Conservation (phyloP, 2,113 vertebrate species). For the Chascanopsetta lugubris region DNA sequence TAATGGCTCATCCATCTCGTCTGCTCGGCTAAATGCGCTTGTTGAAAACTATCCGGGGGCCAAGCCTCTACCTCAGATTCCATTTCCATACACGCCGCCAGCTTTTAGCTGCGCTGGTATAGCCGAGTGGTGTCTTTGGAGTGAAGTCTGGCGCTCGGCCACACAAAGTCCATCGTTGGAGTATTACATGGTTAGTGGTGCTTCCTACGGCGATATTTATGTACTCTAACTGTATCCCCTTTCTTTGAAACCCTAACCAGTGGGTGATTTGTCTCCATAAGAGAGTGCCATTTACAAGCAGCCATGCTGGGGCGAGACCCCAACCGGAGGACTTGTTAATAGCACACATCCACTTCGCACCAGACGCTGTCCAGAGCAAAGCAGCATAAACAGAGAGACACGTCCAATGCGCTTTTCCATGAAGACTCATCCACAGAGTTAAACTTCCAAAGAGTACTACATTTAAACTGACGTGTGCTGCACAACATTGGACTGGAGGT, state of each 20-base stretch:
- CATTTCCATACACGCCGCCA: conserved; percentile 52
- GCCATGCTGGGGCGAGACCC: conserved; percentile 77
- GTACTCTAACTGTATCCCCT: conserved; percentile 77
- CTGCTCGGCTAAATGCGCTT: conserved; percentile 63
- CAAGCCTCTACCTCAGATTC: conserved; percentile 46
- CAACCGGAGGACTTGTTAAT: conserved; percentile 76
- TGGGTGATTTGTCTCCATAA: conserved; percentile 78
- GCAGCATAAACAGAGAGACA: conserved; percentile 61
- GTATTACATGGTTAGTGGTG: conserved; percentile 72
- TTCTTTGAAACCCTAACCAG: conserved; percentile 77
- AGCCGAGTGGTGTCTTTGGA: conserved; percentile 52
- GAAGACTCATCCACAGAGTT: conserved; percentile 39
- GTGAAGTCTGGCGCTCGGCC: conserved; percentile 59
- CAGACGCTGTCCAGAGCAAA: conserved; percentile 75
- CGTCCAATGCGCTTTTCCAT: conserved; percentile 62
- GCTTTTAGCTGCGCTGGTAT: conserved; percentile 54
- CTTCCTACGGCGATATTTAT: conserved; percentile 79
- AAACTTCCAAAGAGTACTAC: conserved; percentile 31
- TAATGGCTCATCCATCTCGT: conserved; percentile 59
- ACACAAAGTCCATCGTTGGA: conserved; percentile 62
- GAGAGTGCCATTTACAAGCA: conserved; percentile 81
- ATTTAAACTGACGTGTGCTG: conserved; percentile 16
- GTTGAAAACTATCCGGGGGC: conserved; percentile 63
- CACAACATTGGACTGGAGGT: neutral
- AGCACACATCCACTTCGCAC: conserved; percentile 77